Percentiles rank a stretch among this genome's conserved stretches.
Evolutionary conservation across 2,113 vertebrate species (phyloP).

Genomic region (Alexandromys fortis): DNA sequence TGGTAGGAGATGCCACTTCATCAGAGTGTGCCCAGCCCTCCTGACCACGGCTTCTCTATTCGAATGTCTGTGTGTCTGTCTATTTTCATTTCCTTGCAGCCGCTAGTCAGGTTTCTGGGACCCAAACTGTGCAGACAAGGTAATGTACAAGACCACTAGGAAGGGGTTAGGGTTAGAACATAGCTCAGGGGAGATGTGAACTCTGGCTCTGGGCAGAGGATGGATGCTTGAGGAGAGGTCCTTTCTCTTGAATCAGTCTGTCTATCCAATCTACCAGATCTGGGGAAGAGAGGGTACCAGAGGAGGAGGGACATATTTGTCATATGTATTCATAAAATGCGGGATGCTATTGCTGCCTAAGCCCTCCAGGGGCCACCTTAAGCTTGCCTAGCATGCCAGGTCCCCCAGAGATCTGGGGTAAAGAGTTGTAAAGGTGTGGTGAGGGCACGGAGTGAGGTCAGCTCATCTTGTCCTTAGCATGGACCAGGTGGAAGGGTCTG

Average conservation of each 20-base stretch:
- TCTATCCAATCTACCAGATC: slow-evolving; percentile 21
- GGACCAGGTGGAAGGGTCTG: neutral
- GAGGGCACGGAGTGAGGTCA: neutral
- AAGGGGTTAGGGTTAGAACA: neutral
- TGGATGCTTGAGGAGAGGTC: neutral
- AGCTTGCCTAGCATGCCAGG: slow-evolving; percentile 12
- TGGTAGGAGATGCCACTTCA: neutral
- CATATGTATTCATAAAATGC: slow-evolving; percentile 63
- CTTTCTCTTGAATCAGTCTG: slow-evolving; percentile 27
- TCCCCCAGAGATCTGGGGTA: neutral
- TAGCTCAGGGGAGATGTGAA: accelerated
- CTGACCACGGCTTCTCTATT: neutral
- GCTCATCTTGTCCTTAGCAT: no score
- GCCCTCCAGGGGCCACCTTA: slow-evolving; percentile 43
- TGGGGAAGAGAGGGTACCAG: neutral
- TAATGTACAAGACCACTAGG: no score
- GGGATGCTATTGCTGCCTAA: neutral
- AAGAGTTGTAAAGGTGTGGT: neutral
- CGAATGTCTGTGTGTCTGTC: neutral
- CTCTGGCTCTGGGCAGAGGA: neutral
- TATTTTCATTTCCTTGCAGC: neutral
- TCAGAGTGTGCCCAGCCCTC: neutral
- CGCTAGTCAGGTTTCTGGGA: neutral
- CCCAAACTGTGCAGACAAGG: neutral
- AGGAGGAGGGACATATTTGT: slow-evolving; percentile 16